Percentiles rank a stretch among this genome's conserved stretches.
These are phyloP conservation scores for Drosophila leontia DNA, from an alignment of 1,140 invertebrate genomes.

Conservation along the genomic window DNA sequence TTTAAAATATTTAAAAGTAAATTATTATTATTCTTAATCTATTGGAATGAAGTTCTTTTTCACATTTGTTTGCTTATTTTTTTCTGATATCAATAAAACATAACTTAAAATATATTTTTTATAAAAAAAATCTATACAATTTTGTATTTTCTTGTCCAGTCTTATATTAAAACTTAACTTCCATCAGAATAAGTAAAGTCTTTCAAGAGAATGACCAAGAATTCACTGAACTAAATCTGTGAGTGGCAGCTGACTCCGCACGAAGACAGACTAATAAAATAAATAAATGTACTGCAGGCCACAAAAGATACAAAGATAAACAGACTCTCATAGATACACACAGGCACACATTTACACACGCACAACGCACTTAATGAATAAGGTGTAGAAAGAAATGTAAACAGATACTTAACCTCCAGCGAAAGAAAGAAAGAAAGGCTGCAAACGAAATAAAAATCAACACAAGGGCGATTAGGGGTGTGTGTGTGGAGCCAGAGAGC, in stretches of 20 bases:
- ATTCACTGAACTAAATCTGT: slow-evolving; percentile 19
- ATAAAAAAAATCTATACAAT: too few relatives aligned
- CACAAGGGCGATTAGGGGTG: slow-evolving; percentile 47
- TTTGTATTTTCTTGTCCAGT: background rate
- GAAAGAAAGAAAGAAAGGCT: slow-evolving; percentile 61
- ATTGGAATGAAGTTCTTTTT: background rate
- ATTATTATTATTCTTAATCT: background rate
- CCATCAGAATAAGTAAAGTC: background rate
- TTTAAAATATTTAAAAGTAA: background rate
- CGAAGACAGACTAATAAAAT: slow-evolving; percentile 17
- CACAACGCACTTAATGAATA: slow-evolving; percentile 63
- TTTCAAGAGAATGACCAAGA: background rate
- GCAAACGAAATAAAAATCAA: slow-evolving; percentile 70
- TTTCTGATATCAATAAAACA: background rate
- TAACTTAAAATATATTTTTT: background rate
- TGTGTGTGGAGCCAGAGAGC: slow-evolving; percentile 31
- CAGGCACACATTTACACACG: background rate
- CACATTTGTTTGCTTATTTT: too few relatives aligned
- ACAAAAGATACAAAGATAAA: slow-evolving; percentile 28
- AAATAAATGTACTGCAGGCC: slow-evolving; percentile 27
- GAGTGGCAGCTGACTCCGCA: slow-evolving; percentile 43
- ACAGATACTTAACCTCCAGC: slow-evolving; percentile 74
- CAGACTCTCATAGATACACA: slow-evolving; percentile 28
- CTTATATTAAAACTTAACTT: background rate
- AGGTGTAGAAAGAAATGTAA: slow-evolving; percentile 70